These are phyloP conservation scores for Napeogenes sylphis DNA, from an alignment of 2,888 invertebrate species.

Conservation along the genomic window DNA sequence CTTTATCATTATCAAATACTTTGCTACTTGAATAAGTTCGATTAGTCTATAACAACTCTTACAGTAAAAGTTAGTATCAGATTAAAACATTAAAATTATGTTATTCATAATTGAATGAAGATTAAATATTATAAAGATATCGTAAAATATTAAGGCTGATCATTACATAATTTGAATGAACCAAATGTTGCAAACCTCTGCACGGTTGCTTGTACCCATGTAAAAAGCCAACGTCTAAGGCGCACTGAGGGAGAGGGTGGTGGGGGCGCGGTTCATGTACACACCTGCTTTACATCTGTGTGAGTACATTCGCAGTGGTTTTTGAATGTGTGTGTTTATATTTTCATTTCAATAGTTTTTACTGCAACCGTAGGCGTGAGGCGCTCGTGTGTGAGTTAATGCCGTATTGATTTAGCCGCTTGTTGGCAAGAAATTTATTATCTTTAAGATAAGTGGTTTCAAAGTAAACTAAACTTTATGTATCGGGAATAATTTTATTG, in stretches of 20 bases:
- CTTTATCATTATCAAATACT: constrained; percentile 1
- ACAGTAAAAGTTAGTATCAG: no score
- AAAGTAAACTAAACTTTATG: neutral
- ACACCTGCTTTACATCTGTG: constrained; percentile 52
- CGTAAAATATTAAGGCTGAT: no score
- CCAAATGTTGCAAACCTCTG: constrained; percentile 54
- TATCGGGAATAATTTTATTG: constrained; percentile 5
- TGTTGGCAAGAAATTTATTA: constrained; percentile 66
- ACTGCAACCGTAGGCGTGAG: constrained; percentile 60
- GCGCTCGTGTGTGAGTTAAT: constrained; percentile 65
- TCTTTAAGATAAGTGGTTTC: constrained; percentile 49
- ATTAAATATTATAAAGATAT: no score
- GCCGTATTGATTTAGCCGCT: constrained; percentile 69
- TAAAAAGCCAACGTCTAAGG: constrained; percentile 77
- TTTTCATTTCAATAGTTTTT: constrained; percentile 77
- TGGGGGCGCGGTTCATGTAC: constrained; percentile 49
- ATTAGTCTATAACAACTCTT: no score
- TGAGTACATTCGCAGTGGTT: constrained; percentile 39
- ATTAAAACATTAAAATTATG: no score
- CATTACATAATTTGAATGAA: constrained; percentile 14
- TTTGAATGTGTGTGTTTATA: constrained; percentile 60
- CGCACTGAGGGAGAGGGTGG: constrained; percentile 46
- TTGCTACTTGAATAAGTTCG: no score
- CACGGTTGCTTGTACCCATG: constrained; percentile 67
- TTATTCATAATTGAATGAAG: no score